These are phyloP conservation scores for Hyles vespertilio DNA, from an alignment of 1,140 invertebrate species.

Conservation along the genomic window DNA sequence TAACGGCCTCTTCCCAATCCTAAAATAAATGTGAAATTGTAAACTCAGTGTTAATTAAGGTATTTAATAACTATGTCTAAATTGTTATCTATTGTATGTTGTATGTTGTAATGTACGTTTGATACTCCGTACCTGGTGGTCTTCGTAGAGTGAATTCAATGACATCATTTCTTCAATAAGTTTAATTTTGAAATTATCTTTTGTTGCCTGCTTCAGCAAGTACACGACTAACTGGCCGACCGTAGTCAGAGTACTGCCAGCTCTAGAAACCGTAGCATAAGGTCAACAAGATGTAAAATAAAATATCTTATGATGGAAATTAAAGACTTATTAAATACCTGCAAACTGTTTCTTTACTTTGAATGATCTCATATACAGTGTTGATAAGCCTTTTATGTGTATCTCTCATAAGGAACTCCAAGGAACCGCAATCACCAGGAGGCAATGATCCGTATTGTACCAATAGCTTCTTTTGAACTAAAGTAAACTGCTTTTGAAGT, in stretches of 20 bases:
- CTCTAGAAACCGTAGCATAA: constrained; percentile 32
- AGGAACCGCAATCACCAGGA: constrained; percentile 81
- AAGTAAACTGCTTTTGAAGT: constrained; percentile 81
- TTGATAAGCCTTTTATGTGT: constrained; percentile 80
- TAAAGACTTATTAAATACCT: constrained; percentile 30
- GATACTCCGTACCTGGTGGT: constrained; percentile 45
- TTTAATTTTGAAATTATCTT: constrained; percentile 46
- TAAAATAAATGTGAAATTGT: constrained; percentile 21
- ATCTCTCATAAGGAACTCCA: constrained; percentile 84
- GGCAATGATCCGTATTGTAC: constrained; percentile 87
- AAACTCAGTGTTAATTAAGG: no score
- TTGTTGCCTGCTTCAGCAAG: constrained; percentile 41
- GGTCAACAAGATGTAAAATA: no score
- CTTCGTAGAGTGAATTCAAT: constrained; percentile 46
- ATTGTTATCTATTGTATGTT: no score
- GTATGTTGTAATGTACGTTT: no score
- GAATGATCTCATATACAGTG: constrained; percentile 65
- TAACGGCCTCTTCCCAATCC: constrained; percentile 64
- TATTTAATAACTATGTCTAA: no score
- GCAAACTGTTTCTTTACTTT: constrained; percentile 37
- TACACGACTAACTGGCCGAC: constrained; percentile 42
- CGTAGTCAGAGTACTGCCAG: constrained; percentile 38
- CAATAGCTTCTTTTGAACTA: constrained; percentile 84
- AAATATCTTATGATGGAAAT: no score
- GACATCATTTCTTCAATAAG: constrained; percentile 61